Percentiles rank a stretch among this genome's conserved stretches.
phyloP scores from a whole-genome alignment of 1,140 invertebrate genomes.

The Episyrphus balteatus region DNA sequence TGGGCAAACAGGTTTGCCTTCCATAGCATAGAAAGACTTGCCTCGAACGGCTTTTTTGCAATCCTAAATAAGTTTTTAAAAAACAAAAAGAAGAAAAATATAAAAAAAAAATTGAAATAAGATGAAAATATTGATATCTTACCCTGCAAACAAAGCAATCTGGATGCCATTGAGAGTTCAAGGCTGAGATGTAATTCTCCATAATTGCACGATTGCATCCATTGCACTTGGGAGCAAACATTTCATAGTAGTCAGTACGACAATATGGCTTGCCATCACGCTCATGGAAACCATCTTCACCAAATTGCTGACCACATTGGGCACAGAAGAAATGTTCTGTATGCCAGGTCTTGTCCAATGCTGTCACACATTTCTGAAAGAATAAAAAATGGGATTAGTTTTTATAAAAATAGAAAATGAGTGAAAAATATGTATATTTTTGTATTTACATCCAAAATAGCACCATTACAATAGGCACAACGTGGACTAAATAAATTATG shows the following conservation, averaged over 20 bases:
- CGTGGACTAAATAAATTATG: slow-evolving; percentile 96
- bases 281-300: slow-evolving; percentile 93
- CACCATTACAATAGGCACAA: slow-evolving; percentile 96
- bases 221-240: slow-evolving; percentile 98
- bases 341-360: slow-evolving; percentile 97
- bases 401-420: slow-evolving; percentile 3
- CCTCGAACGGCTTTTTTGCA: slow-evolving; percentile 84
- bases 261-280: slow-evolving; percentile 91
- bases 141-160: slow-evolving; percentile 99
- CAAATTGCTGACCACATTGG: slow-evolving; percentile 93
- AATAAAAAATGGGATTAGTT: too few species aligned
- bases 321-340: slow-evolving; percentile 99
- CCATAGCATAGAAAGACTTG: slow-evolving; percentile 91
- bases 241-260: slow-evolving; percentile 90
- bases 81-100: slow-evolving; percentile 7
- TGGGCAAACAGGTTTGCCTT: slow-evolving; percentile 82
- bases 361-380: slow-evolving; percentile 94
- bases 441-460: slow-evolving; percentile 85
- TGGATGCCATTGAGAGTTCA: slow-evolving; percentile 98
- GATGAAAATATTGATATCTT: slow-evolving; percentile 43
- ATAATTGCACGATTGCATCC: slow-evolving; percentile 94
- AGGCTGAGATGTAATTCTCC: slow-evolving; percentile 97
- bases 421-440: background rate
- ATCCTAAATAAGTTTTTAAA: slow-evolving; percentile 52
- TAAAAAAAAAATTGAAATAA: slow-evolving; percentile 5